Evolutionary conservation across 2,797 vertebrate genomes (phyloP), one percentile per base, ranked within the genome.

Genomic region (Gila robusta): DNA sequence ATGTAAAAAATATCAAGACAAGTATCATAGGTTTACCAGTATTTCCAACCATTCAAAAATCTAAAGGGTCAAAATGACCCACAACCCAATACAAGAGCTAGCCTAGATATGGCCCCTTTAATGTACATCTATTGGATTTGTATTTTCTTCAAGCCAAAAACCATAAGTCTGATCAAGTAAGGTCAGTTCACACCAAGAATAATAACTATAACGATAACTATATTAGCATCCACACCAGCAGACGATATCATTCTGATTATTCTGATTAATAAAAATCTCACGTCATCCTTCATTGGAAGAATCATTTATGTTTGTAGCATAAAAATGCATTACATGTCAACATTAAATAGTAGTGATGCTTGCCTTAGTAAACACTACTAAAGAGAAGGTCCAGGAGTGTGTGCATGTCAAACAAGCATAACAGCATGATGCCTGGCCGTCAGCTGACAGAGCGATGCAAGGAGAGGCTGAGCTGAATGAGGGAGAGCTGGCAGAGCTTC

Each of bases 401-500:
- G 72, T 52, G 6, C 39, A 28, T 12, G 26, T 35, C 37, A 23
- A 64, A 74, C 62, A 84, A 49, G 49, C 26, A 39, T 5, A 21
- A 62, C 32, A 26, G 49, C 11, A 35, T 62, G 77, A 62, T 6
- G 32, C 49, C 71, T 81, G 11, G 21, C 49, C 70, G 37, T 62
- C 69, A 17, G 23, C 52, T 77, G 35, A 35, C 44, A 19, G 49
- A 72, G 81, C 72, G 17, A 72, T 14, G 9, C 4, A 39, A 44
- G 8, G 23, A 39, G 49, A 62, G 26, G 37, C 32, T 54, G 66
- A 52, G 26, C 47, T 74, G 69, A 79, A 52, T 49, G 37, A 67
- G 28, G 8, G 70, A 49, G 59, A 32, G 62, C 64, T 89, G 85
- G 85, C 82, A 87, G 66, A 64, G 16, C 52, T 72, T 67, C 64